Conservation (phyloP, 2,113 vertebrate species). For the Cyrtonyx montezumae region DNA sequence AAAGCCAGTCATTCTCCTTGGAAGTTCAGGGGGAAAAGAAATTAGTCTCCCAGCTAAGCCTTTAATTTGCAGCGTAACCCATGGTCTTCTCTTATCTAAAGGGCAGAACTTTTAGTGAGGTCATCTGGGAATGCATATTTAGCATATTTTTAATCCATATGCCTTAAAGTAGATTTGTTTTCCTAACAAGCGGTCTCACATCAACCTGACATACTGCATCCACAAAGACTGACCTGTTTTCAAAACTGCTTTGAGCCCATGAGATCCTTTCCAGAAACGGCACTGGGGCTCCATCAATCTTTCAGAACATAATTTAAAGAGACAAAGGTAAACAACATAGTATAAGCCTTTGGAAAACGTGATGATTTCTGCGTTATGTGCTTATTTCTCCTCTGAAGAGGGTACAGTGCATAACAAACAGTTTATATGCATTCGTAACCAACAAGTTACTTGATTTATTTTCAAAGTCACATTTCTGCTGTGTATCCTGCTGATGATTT, state of each 20-base stretch:
- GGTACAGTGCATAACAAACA: not conserved
- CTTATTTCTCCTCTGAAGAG: not conserved
- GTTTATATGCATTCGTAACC: not conserved
- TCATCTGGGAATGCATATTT: not conserved
- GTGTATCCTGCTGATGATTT: not conserved
- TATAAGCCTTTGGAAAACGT: not conserved
- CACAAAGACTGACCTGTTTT: not conserved
- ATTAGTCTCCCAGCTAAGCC: not conserved
- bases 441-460: not conserved
- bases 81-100: not conserved
- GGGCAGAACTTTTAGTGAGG: not conserved
- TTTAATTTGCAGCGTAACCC: not conserved
- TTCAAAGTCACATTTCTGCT: not conserved
- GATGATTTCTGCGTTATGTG: not conserved
- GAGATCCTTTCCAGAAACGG: not conserved
- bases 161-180: not conserved
- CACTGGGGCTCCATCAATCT: not conserved
- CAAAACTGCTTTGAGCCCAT: not conserved
- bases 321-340: not conserved
- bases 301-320: not conserved
- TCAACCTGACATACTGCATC: not conserved
- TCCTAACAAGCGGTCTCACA: not conserved
- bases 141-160: not conserved
- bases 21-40: not conserved
- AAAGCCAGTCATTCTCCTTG: not conserved